These are phyloP conservation scores for Penaeus vannamei DNA, from an alignment of 1,140 invertebrate genomes.

Conservation along the genomic window DNA sequence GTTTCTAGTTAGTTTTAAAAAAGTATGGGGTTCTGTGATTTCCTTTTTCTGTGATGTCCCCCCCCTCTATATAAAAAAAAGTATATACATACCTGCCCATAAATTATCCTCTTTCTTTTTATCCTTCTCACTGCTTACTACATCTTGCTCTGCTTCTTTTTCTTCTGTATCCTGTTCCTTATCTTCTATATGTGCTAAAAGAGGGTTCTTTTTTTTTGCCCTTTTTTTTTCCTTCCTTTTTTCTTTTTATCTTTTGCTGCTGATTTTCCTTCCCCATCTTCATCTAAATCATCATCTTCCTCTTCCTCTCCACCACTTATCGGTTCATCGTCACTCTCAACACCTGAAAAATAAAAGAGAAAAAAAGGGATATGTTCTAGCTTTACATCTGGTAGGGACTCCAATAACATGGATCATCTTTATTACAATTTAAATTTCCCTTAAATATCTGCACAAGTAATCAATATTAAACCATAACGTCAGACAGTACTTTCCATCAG, in stretches of 20 bases:
- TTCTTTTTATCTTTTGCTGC: neutral
- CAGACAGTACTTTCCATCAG: too few relatives aligned
- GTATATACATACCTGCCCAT: slow-evolving; percentile 39
- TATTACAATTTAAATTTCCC: too few relatives aligned
- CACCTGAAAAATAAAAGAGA: slow-evolving; percentile 20
- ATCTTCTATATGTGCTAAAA: neutral
- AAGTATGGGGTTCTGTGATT: too few relatives aligned
- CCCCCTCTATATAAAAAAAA: too few relatives aligned
- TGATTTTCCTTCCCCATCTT: too few relatives aligned
- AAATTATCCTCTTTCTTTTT: slow-evolving; percentile 51
- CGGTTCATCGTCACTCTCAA: slow-evolving; percentile 52
- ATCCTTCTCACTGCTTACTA: slow-evolving; percentile 4
- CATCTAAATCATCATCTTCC: slow-evolving; percentile 9
- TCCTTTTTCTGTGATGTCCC: too few relatives aligned
- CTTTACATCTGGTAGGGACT: too few relatives aligned
- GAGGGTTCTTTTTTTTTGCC: slow-evolving; percentile 9
- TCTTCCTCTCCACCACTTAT: slow-evolving; percentile 41
- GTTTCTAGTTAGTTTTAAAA: too few relatives aligned
- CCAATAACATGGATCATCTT: too few relatives aligned
- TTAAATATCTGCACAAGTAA: too few relatives aligned
- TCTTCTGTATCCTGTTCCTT: neutral
- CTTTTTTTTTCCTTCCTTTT: slow-evolving; percentile 37
- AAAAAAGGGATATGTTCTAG: too few relatives aligned
- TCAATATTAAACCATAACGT: too few relatives aligned
- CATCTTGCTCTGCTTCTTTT: neutral